Percentiles rank a stretch among this genome's conserved stretches.
These are phyloP conservation scores for Mesocentrotus franciscanus DNA, from an alignment of 53 echinoderm and acorn worm genomes.

Conservation along the genomic window DNA sequence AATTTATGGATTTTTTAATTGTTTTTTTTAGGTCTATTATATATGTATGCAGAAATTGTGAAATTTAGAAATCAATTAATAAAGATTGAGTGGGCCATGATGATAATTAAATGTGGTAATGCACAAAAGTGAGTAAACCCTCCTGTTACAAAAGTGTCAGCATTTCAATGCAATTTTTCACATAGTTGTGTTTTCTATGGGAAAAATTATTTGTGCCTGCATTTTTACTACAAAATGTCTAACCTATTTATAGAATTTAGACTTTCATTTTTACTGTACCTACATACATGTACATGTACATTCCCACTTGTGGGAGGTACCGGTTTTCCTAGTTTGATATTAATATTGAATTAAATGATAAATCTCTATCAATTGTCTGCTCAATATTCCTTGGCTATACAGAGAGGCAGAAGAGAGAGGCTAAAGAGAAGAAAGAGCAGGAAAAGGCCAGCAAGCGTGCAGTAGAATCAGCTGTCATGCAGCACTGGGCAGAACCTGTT, in stretches of 20 bases:
- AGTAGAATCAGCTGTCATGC: conserved; percentile 52
- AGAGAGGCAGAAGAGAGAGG: conserved; percentile 78
- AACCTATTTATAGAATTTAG: no score
- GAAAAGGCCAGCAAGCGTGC: conserved; percentile 68
- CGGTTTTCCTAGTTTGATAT: neutral
- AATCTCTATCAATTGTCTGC: neutral
- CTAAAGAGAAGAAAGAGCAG: conserved; percentile 70
- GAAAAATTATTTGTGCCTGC: no score
- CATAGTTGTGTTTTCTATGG: no score
- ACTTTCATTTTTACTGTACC: no score
- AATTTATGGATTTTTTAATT: neutral
- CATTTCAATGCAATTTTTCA: no score
- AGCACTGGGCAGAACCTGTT: conserved; percentile 87
- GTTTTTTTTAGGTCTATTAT: neutral
- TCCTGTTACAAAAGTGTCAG: no score
- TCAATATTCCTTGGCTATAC: neutral
- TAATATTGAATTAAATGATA: neutral
- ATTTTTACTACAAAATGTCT: no score
- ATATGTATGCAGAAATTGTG: neutral
- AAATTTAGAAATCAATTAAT: neutral
- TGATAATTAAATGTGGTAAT: no score
- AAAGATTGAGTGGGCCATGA: neutral
- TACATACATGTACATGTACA: no score
- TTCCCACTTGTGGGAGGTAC: no score
- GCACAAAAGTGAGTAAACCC: no score